phyloP scores from a whole-genome alignment of 2,888 invertebrate genomes.

The Rhimphoctona megacephalus region DNA sequence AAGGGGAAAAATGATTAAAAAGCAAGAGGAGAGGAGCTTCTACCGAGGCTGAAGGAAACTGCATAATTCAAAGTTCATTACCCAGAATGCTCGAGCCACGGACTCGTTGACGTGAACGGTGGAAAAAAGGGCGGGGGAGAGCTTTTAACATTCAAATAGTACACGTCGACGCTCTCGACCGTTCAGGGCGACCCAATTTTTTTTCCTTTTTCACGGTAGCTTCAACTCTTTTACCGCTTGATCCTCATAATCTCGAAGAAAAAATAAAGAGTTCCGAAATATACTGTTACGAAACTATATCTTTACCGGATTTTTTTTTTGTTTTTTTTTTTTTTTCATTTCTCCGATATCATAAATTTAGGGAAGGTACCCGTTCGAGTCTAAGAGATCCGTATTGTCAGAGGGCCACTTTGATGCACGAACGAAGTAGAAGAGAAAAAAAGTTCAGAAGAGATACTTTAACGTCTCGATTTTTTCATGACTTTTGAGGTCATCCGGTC shows the following conservation, averaged over 20 bases:
- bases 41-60: slow-evolving; percentile 69
- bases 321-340: slow-evolving; percentile 22
- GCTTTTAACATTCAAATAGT: slow-evolving; percentile 71
- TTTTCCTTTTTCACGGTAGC: slow-evolving; percentile 30
- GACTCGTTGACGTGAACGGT: slow-evolving; percentile 60
- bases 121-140: slow-evolving; percentile 28
- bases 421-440: slow-evolving; percentile 48
- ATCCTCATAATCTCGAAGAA: slow-evolving; percentile 27
- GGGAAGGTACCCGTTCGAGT: slow-evolving; percentile 41
- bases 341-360: slow-evolving; percentile 41
- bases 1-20: slow-evolving; percentile 49
- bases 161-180: slow-evolving; percentile 58
- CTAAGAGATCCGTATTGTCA: slow-evolving; percentile 40
- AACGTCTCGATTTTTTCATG: background rate
- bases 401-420: slow-evolving; percentile 39
- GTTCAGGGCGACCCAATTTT: slow-evolving; percentile 69
- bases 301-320: background rate
- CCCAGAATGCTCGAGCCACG: slow-evolving; percentile 66
- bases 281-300: slow-evolving; percentile 37
- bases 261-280: slow-evolving; percentile 43
- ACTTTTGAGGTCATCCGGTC: slow-evolving; percentile 9
- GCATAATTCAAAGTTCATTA: slow-evolving; percentile 80
- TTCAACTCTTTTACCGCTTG: slow-evolving; percentile 42
- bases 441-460: slow-evolving; percentile 27
- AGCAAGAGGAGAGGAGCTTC: slow-evolving; percentile 37